These are phyloP conservation scores for Plecturocebus donacophilus DNA, from an alignment of 2,113 vertebrate species.

Conservation along the genomic window DNA sequence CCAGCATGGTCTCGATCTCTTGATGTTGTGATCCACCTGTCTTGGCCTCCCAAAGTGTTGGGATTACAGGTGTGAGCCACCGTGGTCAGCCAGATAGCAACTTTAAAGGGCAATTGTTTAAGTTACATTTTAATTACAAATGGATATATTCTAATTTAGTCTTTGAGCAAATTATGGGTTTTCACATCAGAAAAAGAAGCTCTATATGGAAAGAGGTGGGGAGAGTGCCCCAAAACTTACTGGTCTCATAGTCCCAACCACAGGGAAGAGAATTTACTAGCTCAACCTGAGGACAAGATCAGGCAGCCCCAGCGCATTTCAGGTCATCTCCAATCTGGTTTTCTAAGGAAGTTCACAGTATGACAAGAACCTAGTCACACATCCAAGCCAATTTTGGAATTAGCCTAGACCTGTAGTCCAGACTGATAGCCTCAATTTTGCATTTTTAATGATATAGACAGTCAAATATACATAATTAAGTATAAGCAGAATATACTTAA, in stretches of 20 bases:
- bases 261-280: background rate
- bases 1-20: too few species aligned
- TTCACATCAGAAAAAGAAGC: background rate
- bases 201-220: background rate
- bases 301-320: background rate
- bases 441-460: background rate
- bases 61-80: too few species aligned
- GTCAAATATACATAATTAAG: too few species aligned
- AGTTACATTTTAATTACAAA: background rate
- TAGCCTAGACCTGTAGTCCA: background rate
- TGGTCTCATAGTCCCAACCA: background rate
- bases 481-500: background rate
- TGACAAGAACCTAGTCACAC: background rate
- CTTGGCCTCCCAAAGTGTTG: too few species aligned
- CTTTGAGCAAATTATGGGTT: background rate
- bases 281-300: background rate
- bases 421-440: background rate
- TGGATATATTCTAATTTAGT: background rate
- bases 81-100: background rate
- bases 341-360: background rate
- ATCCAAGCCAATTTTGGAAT: slow-evolving; percentile 4
- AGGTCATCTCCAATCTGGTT: background rate
- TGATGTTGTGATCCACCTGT: too few species aligned
- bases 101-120: background rate
- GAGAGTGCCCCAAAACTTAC: background rate